Percentiles rank a stretch among this genome's conserved stretches.
Conservation (phyloP, 2,888 invertebrate genomes). For the Furcula furcula region DNA sequence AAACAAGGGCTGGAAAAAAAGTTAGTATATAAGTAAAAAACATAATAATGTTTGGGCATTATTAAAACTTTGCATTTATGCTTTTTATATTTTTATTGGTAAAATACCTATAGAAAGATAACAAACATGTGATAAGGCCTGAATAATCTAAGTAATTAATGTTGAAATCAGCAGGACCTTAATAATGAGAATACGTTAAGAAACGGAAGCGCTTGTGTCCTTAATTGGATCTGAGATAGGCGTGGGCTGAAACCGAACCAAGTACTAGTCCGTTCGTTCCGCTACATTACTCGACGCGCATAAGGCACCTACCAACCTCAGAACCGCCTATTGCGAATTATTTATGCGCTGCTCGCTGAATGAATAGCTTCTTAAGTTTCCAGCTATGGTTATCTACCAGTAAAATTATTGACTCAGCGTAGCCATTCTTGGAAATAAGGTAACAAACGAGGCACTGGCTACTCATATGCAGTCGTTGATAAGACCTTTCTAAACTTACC, state of each 20-base stretch:
- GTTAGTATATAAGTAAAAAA: too few species aligned
- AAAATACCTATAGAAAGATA: too few species aligned
- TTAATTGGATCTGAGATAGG: conserved; percentile 54
- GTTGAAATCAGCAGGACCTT: not conserved
- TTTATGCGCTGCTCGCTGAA: conserved; percentile 54
- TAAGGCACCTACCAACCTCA: conserved; percentile 27
- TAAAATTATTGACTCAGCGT: conserved; percentile 37
- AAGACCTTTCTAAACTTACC: conserved; percentile 37
- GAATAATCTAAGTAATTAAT: too few species aligned
- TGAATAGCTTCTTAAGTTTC: conserved; percentile 43
- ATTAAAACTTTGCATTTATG: too few species aligned
- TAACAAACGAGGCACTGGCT: conserved; percentile 23
- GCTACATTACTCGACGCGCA: conserved; percentile 50
- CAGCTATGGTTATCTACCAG: conserved; percentile 13
- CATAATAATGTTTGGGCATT: too few species aligned
- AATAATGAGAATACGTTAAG: conserved; percentile 22
- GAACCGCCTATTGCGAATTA: conserved; percentile 50
- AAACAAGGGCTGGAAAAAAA: too few species aligned
- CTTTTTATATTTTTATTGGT: too few species aligned
- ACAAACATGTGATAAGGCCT: too few species aligned
- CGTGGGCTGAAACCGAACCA: conserved; percentile 44
- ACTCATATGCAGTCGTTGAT: conserved; percentile 23
- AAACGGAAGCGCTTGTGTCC: conserved; percentile 52
- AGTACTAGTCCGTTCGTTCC: conserved; percentile 44
- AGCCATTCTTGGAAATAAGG: conserved; percentile 37